phyloP scores from a whole-genome alignment of 92 coral and sea anemone species.

The Phenganax subtilis region DNA sequence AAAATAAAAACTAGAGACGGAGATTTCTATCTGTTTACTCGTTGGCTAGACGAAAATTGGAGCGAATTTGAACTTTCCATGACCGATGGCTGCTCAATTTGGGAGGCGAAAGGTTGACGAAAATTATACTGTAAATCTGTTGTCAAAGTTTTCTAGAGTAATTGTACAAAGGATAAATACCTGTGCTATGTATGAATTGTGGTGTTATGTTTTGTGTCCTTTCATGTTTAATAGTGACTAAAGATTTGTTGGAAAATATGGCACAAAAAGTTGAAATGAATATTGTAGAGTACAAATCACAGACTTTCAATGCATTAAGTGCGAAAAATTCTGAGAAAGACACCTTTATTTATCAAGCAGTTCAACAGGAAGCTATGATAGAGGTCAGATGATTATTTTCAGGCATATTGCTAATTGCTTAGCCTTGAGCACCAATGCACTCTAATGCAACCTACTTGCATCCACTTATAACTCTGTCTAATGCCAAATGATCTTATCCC shows the following conservation, averaged over 20 bases:
- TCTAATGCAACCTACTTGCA: no score
- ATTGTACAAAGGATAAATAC: neutral
- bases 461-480: no score
- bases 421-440: no score
- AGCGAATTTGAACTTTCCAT: slow-evolving; percentile 57
- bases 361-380: slow-evolving; percentile 35
- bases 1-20: slow-evolving; percentile 42
- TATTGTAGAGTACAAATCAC: slow-evolving; percentile 51
- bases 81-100: slow-evolving; percentile 60
- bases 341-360: slow-evolving; percentile 61
- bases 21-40: slow-evolving; percentile 53
- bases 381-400: slow-evolving; percentile 45
- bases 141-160: no score
- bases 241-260: slow-evolving; percentile 51
- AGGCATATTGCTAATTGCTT: no score
- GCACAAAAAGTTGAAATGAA: slow-evolving; percentile 69
- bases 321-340: slow-evolving; percentile 47
- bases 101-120: slow-evolving; percentile 58
- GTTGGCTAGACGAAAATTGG: slow-evolving; percentile 29
- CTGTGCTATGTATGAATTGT: neutral
- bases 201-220: neutral
- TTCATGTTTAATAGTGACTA: slow-evolving; percentile 46
- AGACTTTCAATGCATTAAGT: slow-evolving; percentile 64
- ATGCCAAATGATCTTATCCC: no score
- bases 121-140: neutral